phyloP scores from a whole-genome alignment of 2,113 vertebrate genomes.

The human (Homo sapiens) region DNA sequence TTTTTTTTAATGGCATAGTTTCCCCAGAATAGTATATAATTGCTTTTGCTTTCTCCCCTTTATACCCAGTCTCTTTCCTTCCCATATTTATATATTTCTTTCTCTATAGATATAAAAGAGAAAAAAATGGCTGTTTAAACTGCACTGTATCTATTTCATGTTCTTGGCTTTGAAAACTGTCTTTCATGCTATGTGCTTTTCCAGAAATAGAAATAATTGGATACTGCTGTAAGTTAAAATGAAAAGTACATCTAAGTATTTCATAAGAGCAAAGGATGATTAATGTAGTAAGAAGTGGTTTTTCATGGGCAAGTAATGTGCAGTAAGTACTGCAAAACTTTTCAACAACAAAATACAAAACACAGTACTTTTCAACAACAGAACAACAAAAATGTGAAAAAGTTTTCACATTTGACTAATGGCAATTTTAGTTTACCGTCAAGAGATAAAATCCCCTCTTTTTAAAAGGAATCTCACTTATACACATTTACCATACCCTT shows the following conservation, averaged over 20 bases:
- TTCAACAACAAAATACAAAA: not conserved
- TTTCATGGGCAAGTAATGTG: not conserved
- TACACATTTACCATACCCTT: not conserved
- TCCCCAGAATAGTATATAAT: not conserved
- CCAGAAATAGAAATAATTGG: conserved; percentile 68
- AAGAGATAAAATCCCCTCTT: not conserved
- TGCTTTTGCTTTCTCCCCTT: not conserved
- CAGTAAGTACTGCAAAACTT: not conserved
- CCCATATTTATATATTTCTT: conserved; percentile 16
- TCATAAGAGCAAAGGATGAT: conserved; percentile 37
- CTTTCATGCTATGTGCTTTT: conserved; percentile 46
- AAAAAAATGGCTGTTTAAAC: not conserved
- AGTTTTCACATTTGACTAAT: not conserved
- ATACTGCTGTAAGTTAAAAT: conserved; percentile 17
- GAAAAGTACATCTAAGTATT: conserved; percentile 21
- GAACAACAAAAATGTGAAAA: too few species aligned
- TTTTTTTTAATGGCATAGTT: conserved; percentile 12
- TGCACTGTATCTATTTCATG: conserved; percentile 39
- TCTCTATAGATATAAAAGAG: not conserved
- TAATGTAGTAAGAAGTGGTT: not conserved
- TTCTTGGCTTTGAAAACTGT: conserved; percentile 61
- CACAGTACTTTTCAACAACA: too few species aligned
- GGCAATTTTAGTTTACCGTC: not conserved
- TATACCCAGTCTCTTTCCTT: not conserved
- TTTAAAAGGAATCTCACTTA: not conserved